phyloP scores from a whole-genome alignment of 2,113 vertebrate species.

The Verasper variegatus region DNA sequence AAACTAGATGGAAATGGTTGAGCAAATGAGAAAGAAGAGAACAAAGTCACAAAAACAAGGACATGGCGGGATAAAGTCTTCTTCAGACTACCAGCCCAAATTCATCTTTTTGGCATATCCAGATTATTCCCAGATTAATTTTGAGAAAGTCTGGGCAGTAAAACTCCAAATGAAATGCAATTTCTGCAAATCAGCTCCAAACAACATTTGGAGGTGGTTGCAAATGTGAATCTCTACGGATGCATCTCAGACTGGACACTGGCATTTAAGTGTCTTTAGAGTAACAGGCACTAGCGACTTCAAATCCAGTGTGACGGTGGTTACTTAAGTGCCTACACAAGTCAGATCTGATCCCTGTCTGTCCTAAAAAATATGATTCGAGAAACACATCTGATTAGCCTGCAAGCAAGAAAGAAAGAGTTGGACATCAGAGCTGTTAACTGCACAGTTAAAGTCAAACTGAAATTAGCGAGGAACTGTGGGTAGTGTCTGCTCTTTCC shows the following conservation, averaged over 20 bases:
- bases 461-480: neutral
- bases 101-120: neutral
- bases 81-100: neutral
- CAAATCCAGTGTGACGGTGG: neutral
- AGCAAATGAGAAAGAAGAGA: conserved; percentile 26
- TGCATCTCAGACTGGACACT: neutral
- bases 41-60: neutral
- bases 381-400: neutral
- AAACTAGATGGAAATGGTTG: conserved; percentile 11
- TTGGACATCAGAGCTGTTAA: neutral
- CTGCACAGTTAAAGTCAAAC: neutral
- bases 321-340: neutral
- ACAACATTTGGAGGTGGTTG: neutral
- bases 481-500: neutral
- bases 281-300: neutral
- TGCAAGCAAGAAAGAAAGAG: neutral
- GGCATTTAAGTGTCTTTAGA: neutral
- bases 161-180: neutral
- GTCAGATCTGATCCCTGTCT: neutral
- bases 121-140: conserved; percentile 1
- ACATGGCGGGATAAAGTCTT: neutral
- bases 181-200: neutral
- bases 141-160: neutral
- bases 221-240: neutral
- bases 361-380: neutral